Base-by-base conservation (phyloP, 2,113 vertebrate species). In the Poeciliopsis occidentalis region DNA sequence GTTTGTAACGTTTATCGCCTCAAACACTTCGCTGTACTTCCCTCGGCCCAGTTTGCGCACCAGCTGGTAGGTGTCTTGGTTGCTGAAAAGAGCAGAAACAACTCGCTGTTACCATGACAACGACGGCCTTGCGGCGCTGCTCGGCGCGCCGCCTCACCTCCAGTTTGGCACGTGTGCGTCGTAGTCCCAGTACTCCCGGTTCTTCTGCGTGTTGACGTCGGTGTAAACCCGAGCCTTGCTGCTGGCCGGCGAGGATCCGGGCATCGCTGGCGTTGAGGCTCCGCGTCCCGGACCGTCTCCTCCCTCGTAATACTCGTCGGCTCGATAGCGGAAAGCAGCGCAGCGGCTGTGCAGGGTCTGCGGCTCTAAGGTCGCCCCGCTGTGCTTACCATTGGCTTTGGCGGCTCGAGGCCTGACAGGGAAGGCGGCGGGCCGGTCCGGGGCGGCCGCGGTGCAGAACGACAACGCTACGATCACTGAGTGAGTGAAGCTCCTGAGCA, bases 1-100 rank as follows among this genome's bases (percentile, higher is more conserved):
- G 95, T 96, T 99, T 92, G 96, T 99, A 92, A 99, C 96, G 91
- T 99, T 99, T 92, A 99, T 98, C 88, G 98, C 97, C 94, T 99
- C 98, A 57, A 99, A 99, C 31, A 99, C 98, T 93, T 99, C 98
- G 29, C 98, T 99, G 93, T 99, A 99, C 86, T 99, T 99, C 41
- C 98, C 98, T 73, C 98, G 91, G 60, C 98, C 98, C 39, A 99
- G 94, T 91, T 99, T 99, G 0, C 97, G 96, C 73, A 99, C 97
- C 91, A 99, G 90, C 91, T 99, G 97, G 89, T 99, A 99, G 91
- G 99, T 97, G 88, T 99, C 98, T 88, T 99, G 98, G 91, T 99
- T 99, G 90, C 98, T 99, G 94, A 73, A 82, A 22, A 3, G 0
- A 47, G 27, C 22, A 60, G 15, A 62, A 71, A 71, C 24, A 39